Evolutionary conservation across 2,797 vertebrate genomes (phyloP).

Genomic region (Macrochelys suwanniensis): DNA sequence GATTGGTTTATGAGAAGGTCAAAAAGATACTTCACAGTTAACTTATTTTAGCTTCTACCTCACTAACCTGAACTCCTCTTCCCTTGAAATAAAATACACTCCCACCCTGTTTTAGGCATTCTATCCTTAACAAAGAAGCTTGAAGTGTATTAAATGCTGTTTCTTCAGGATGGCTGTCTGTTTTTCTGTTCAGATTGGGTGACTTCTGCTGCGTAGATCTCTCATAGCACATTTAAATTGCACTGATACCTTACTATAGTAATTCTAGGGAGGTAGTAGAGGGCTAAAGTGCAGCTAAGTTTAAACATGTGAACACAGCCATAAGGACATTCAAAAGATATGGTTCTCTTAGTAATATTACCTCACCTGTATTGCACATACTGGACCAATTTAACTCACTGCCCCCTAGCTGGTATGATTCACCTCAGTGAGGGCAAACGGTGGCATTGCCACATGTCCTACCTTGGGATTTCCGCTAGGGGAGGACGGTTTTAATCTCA

Average conservation of each 20-base stretch:
- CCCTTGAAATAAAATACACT: not conserved
- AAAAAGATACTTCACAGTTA: not conserved
- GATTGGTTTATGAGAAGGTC: slow-evolving; percentile 8
- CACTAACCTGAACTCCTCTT: not conserved
- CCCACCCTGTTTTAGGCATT: fast-evolving
- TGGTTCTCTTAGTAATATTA: not conserved
- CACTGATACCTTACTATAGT: not conserved
- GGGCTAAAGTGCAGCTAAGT: not conserved
- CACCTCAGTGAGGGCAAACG: not conserved
- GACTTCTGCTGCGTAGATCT: not conserved
- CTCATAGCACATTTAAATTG: not conserved
- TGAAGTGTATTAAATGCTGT: not conserved
- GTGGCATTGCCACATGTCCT: not conserved
- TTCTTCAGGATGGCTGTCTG: not conserved
- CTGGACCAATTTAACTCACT: not conserved
- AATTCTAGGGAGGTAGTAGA: not conserved
- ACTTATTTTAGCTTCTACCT: not conserved
- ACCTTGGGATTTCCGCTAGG: not conserved
- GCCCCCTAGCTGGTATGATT: not conserved
- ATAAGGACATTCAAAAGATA: not conserved
- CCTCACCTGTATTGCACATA: not conserved
- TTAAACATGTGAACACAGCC: not conserved
- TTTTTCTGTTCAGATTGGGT: not conserved
- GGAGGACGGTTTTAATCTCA: not conserved
- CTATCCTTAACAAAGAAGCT: not conserved